These are phyloP conservation scores for Acropora tenuis DNA, from an alignment of 64 coral and sea anemone genomes.

Conservation along the genomic window DNA sequence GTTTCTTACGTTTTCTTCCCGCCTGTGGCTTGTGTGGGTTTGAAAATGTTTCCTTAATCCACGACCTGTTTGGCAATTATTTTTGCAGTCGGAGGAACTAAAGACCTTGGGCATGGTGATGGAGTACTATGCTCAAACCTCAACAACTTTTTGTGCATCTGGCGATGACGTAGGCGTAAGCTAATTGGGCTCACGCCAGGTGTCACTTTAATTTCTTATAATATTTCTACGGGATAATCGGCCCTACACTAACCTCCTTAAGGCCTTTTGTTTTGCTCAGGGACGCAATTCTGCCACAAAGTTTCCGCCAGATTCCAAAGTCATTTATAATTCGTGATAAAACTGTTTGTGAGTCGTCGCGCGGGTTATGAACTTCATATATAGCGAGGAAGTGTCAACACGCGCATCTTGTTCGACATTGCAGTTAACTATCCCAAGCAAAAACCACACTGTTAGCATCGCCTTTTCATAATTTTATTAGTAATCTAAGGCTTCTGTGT, in stretches of 20 bases:
- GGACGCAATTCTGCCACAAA: neutral
- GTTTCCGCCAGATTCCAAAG: neutral
- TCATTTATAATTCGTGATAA: conserved; percentile 20
- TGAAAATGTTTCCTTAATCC: too few species aligned
- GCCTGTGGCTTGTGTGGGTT: too few species aligned
- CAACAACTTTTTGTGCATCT: too few species aligned
- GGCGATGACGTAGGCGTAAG: too few species aligned
- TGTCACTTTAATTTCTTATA: conserved; percentile 53
- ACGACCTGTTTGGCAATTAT: too few species aligned
- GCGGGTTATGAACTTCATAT: conserved; percentile 31
- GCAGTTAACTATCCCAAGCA: conserved; percentile 38
- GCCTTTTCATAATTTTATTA: conserved; percentile 27
- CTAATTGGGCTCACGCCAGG: conserved; percentile 2
- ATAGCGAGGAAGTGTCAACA: conserved; percentile 14
- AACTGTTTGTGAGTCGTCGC: conserved; percentile 18
- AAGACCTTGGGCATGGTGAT: too few species aligned
- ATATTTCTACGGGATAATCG: conserved; percentile 29
- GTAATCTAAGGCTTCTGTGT: conserved; percentile 29
- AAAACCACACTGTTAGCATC: conserved; percentile 30
- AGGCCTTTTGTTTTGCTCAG: neutral
- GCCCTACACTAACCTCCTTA: neutral
- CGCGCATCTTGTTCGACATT: conserved; percentile 14
- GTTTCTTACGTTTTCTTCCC: too few species aligned
- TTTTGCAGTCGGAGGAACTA: too few species aligned
- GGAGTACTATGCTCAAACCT: too few species aligned